Evolutionary conservation across 2,888 invertebrate genomes (phyloP).

Genomic region (Drosophila austrosaltans): DNA sequence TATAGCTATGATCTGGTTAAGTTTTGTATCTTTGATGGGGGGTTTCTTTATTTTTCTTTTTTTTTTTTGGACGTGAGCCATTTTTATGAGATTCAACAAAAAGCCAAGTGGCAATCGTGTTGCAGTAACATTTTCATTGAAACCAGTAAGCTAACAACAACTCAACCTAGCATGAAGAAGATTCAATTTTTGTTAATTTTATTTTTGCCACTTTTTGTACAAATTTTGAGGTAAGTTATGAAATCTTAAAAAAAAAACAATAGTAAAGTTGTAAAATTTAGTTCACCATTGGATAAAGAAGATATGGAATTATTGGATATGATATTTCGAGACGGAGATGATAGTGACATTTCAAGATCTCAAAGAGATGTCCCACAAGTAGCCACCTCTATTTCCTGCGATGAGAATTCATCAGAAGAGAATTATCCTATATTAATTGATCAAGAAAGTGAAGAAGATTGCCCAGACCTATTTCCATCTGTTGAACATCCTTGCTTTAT

Average conservation of each 20-base stretch:
- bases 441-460: slow-evolving; percentile 55
- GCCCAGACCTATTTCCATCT: slow-evolving; percentile 43
- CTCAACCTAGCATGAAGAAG: slow-evolving; percentile 43
- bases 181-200: slow-evolving; percentile 39
- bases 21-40: background rate
- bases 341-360: slow-evolving; percentile 45
- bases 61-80: slow-evolving; percentile 54
- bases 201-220: slow-evolving; percentile 38
- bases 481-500: slow-evolving; percentile 62
- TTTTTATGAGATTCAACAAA: slow-evolving; percentile 50
- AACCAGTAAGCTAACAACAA: slow-evolving; percentile 60
- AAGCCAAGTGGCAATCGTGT: slow-evolving; percentile 60
- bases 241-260: background rate
- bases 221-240: slow-evolving; percentile 51
- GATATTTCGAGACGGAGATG: slow-evolving; percentile 56
- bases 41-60: slow-evolving; percentile 11
- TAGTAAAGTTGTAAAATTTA: slow-evolving; percentile 17
- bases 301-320: slow-evolving; percentile 65
- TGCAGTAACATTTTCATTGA: slow-evolving; percentile 72
- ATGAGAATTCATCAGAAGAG: slow-evolving; percentile 60
- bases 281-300: slow-evolving; percentile 48
- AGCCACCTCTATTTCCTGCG: slow-evolving; percentile 58
- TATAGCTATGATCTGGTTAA: slow-evolving; percentile 25
- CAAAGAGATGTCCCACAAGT: slow-evolving; percentile 33
- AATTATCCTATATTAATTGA: slow-evolving; percentile 13